Base-by-base conservation (phyloP, 2,797 vertebrate genomes). In the Furcifer pardalis region DNA sequence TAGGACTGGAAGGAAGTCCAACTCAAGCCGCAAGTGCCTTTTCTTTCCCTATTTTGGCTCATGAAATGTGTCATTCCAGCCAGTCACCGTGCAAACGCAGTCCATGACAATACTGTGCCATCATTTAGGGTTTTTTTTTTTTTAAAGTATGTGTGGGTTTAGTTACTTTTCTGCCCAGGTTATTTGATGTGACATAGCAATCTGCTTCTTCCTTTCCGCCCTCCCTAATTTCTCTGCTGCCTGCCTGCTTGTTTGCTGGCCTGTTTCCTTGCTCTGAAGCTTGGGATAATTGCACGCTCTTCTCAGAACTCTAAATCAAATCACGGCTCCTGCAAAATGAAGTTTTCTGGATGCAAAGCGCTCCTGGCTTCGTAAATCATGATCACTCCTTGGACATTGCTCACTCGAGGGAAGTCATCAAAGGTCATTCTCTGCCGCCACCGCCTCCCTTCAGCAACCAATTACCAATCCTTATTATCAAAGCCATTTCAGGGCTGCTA, bases 301-400 rank as follows among this genome's bases (percentile, higher is more conserved):
- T 93, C 91, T 91, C 90, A 7, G 35, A 92, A 93, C 88, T 91
- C 88, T 93, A 95, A 96, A 96, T 96, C 94, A 94, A 93, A 96
- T 95, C 93, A 95, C 84, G 82, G 89, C 90, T 92, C 87, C 92
- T 91, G 86, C 52, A 83, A 96, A 95, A 96, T 90, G 94, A 92
- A 93, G 93, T 95, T 95, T 91, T 92, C 92, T 94, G 89, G 91
- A 90, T 65, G 75, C 13, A 13, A 86, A 77, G 0, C 2, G 84
- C 90, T 0, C 65, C 88, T 80, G 90, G 89, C 85, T 56, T 77
- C 89, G 90, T 94, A 93, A 88, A 84, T 93, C 92, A 92, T 66
- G 0, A 0, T 73, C 78, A 7, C 0, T 74, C 86, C 86, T 7
- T 0, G 0, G 0, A 62, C 0, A 0, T 1, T 73, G 1, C 69